Evolutionary conservation across 2,797 vertebrate genomes (phyloP), one percentile per base, ranked within the genome.

Genomic region (Phrynocephalus vlangalii): DNA sequence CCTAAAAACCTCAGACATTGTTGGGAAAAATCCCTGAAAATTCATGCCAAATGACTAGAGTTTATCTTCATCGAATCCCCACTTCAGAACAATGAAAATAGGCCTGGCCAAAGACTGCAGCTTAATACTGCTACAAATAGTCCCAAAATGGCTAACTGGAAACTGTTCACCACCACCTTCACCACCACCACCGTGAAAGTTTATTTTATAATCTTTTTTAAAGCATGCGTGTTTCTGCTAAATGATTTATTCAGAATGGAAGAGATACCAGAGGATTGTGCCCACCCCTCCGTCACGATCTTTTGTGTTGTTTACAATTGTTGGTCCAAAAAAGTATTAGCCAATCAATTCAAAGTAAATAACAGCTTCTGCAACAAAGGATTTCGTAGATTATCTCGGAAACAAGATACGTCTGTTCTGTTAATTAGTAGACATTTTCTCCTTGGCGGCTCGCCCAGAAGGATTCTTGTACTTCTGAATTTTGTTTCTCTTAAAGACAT

Each of bases 381-480:
- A 84, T 79, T 79, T 79, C 56, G 26, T 73, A 77, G 30, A 88
- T 72, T 63, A 71, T 84, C 68, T 66, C 77, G 20, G 76, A 84
- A 84, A 84, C 18, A 84, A 63, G 77, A 79, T 79, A 50, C 63
- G 68, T 79, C 44, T 79, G 52, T 83, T 88, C 52, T 60, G 70
- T 84, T 88, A 84, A 88, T 84, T 88, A 76, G 84, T 72, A 84
- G 82, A 84, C 84, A 84, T 84, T 33, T 88, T 79, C 76, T 84
- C 28, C 38, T 73, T 88, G 87, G 87, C 76, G 84, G 52, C 38
- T 84, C 84, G 67, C 87, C 87, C 52, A 72, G 87, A 84, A 84
- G 9, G 20, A 68, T 79, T 87, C 66, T 71, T 50, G 79, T 79
- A 79, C 60, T 26, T 38, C 38, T 88, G 67, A 72, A 73, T 79